A percentile compares a stretch with the other conserved stretches of the same genome.
These are phyloP conservation scores for Pantala flavescens DNA, from an alignment of 1,140 invertebrate genomes.

Conservation along the genomic window DNA sequence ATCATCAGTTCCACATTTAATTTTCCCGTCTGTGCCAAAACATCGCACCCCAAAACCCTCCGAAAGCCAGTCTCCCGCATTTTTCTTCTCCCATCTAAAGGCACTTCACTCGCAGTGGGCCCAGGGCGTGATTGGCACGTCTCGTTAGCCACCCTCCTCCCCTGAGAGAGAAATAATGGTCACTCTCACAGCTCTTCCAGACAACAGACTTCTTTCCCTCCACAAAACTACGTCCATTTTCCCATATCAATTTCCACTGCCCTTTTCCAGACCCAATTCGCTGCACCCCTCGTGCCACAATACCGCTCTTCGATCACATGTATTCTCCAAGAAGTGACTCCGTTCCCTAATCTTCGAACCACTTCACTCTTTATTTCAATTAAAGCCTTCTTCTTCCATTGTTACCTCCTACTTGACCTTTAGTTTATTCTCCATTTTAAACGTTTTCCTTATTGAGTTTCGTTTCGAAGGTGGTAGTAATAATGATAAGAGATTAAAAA, in stretches of 20 bases:
- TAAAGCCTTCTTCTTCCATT: too few species aligned
- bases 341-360: not conserved
- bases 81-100: not conserved
- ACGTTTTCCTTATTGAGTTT: too few species aligned
- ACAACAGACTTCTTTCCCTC: not conserved
- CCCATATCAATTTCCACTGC: not conserved
- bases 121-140: not conserved
- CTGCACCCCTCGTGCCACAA: not conserved
- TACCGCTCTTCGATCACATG: not conserved
- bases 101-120: not conserved
- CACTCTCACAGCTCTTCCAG: not conserved
- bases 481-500: too few species aligned
- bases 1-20: not conserved
- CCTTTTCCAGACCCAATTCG: not conserved
- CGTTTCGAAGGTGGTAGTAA: too few species aligned
- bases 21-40: not conserved
- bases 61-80: not conserved
- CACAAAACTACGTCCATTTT: not conserved
- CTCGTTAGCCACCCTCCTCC: not conserved
- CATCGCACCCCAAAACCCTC: not conserved
- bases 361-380: too few species aligned
- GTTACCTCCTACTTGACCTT: too few species aligned
- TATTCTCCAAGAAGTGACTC: too few species aligned
- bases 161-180: constrained; percentile 1
- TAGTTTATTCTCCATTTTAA: too few species aligned